These are phyloP conservation scores for Caenorhabditis brenneri DNA, from an alignment of 1,140 invertebrate genomes.

Conservation along the genomic window DNA sequence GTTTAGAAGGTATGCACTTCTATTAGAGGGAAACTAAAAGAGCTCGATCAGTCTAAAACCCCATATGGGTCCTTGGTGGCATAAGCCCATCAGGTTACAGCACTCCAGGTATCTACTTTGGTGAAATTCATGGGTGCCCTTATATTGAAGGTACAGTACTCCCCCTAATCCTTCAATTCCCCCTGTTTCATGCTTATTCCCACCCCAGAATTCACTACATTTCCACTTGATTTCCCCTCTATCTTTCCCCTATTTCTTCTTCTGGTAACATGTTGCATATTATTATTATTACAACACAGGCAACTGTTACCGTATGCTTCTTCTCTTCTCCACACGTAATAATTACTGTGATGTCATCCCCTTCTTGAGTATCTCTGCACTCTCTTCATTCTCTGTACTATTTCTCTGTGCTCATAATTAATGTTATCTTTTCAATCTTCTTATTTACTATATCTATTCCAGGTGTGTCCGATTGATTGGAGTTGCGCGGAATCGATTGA, in stretches of 20 bases:
- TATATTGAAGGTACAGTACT: too few species aligned
- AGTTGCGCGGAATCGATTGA: too few species aligned
- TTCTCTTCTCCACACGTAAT: neutral
- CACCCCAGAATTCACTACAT: neutral
- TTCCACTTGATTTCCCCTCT: neutral
- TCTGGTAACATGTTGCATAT: slow-evolving; percentile 17
- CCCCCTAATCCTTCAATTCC: too few species aligned
- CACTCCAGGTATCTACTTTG: too few species aligned
- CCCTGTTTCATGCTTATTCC: neutral
- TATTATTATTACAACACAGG: too few species aligned
- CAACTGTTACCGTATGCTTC: neutral
- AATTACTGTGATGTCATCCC: neutral
- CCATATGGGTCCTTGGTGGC: too few species aligned
- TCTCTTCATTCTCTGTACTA: neutral
- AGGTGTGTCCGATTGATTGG: neutral
- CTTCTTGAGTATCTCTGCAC: neutral
- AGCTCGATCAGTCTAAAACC: too few species aligned
- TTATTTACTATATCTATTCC: neutral
- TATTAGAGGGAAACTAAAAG: too few species aligned
- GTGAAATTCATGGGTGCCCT: too few species aligned
- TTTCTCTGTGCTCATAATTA: neutral
- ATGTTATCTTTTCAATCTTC: neutral
- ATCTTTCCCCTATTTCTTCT: neutral
- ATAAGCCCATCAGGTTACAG: too few species aligned
- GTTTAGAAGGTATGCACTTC: too few species aligned